Base-by-base conservation (phyloP, 2,113 vertebrate genomes). In the Calyptomena viridis region DNA sequence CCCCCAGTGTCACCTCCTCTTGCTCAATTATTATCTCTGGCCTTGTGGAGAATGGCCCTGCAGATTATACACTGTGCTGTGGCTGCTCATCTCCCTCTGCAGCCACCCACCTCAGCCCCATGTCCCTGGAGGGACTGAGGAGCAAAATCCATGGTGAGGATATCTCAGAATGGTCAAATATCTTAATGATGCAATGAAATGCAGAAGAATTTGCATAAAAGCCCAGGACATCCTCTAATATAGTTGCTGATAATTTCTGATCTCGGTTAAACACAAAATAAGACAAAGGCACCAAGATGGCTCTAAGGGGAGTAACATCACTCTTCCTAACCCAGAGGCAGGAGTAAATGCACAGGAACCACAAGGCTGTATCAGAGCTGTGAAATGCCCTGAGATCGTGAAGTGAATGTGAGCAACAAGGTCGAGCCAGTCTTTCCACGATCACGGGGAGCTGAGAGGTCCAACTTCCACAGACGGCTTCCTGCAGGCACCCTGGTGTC, bases 11-110 rank as follows among this genome's bases (percentile, higher is more conserved):
- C 14, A 55, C 71, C 87, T 89, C 66, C 81, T 85, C 68, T 59
- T 0, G 9, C 91, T 73, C 71, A 73, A 21, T 92, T 68, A 55
- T 53, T 97, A 96, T 97, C 95, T 0, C 24, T 4, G 33, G 53
- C 58, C 79, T 30, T 4, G 42, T 2, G 18, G 75, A 94, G 96
- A 44, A 72, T 59, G 94, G 81, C 40, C 35, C 56, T 22, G 60
- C 64, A 74, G 96, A 96, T 96, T 96, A 96, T 96, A 96, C 25
- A 2, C 49, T 19, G 7, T 1, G 13, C 86, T 25, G 39, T 0
- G 5, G 5, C 73, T 95, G 86, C 56, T 90, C 90, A 69, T 82
- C 92, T 92, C 35, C 42, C 39, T 16, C 68, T 31, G 46, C 33
- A 25, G 30, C 53, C 50, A 63, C 66, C 59, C 69, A 11, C 23